A percentile compares a stretch with the other conserved stretches of the same genome.
These are phyloP conservation scores for Nettapus auritus DNA, from an alignment of 2,113 vertebrate genomes.

Conservation along the genomic window DNA sequence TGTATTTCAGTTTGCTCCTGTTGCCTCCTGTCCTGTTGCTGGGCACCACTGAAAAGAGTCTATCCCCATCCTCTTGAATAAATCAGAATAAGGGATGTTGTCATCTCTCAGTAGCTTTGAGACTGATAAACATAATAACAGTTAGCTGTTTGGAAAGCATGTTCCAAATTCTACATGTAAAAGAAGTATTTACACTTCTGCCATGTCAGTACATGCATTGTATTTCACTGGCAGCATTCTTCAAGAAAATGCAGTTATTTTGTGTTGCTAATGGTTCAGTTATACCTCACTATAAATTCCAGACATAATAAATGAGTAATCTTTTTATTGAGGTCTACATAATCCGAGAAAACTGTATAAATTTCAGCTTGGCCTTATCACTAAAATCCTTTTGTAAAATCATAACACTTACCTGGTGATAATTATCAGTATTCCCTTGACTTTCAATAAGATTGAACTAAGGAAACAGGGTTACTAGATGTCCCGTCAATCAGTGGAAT, in stretches of 20 bases:
- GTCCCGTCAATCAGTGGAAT: neutral
- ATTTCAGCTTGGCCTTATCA: neutral
- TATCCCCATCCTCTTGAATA: neutral
- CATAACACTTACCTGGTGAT: neutral
- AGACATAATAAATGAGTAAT: neutral
- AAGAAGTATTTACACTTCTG: neutral
- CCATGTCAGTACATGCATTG: neutral
- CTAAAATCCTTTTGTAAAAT: neutral
- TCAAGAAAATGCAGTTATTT: neutral
- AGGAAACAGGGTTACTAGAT: neutral
- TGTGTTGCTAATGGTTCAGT: neutral
- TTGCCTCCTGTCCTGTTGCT: too few species aligned
- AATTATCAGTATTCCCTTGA: neutral
- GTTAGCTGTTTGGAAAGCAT: neutral
- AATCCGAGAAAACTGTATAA: neutral
- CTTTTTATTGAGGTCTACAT: neutral
- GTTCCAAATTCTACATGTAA: neutral
- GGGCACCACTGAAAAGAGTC: too few species aligned
- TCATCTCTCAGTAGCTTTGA: neutral
- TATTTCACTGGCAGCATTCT: neutral
- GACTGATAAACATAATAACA: neutral
- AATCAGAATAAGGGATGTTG: neutral
- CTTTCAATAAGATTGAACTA: neutral
- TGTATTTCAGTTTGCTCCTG: too few species aligned
- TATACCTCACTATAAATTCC: neutral